Evolutionary conservation across 2,888 invertebrate species (phyloP), one percentile per base, ranked within the genome.

Genomic region (Dione vanillae): DNA sequence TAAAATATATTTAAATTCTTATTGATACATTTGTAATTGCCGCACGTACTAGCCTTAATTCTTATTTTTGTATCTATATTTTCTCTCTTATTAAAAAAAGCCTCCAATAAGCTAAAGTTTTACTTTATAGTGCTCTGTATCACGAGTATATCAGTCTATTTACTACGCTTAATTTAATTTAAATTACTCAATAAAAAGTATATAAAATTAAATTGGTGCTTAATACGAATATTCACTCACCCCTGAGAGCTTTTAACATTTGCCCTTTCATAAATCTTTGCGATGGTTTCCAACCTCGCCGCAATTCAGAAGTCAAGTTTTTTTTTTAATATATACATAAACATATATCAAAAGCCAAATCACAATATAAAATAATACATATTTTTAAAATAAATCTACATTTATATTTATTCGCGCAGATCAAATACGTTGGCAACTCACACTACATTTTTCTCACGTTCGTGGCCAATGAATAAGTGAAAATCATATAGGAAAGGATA

Each of bases 241-340:
- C 58, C 51, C 67, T 64, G 16, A 35, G 35, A 35, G 16, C 16
- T 16, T 70, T 64, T 87, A 86, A 61, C 85, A 88, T 85, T 84
- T 85, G 83, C 83, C 86, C 87, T 87, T 88, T 84, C 83, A 88
- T 89, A 88, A 89, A 88, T 89, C 88, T 87, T 78, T 71, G 79
- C 80, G 85, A 87, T 87, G 85, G 88, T 89, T 88, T 88, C 83
- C 88, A 86, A 86, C 86, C 88, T 84, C 85, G 84, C 86, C 82
- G 81, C 84, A 87, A 85, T 87, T 82, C 82, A 78, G 83, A n/a
- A n/a, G n/a, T n/a, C n/a, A 83, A 83, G 45, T 45, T 45, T 45
- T 56, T 7, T n/a, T n/a, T 56, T 45, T n/a, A 35, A 35, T 61
- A 45, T 27, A 43, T 20, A 27, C n/a, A 7, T 1, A 27, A 19